Evolutionary conservation across 2,888 invertebrate genomes (phyloP).

Genomic region (Anoplius nigerrimus): DNA sequence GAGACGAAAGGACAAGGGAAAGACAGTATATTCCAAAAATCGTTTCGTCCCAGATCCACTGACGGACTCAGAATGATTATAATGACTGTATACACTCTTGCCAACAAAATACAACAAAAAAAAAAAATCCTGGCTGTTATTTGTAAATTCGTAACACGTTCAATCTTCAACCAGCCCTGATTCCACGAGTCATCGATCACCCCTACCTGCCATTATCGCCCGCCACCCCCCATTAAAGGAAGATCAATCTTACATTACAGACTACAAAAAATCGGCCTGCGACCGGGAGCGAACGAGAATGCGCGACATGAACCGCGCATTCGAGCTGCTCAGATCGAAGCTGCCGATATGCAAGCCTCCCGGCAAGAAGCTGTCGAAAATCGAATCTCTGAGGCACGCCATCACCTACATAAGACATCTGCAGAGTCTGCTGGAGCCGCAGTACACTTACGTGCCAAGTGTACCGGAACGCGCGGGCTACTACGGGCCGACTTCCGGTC

Average conservation of each 20-base stretch:
- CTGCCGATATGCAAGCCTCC: conserved; percentile 87
- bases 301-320: conserved; percentile 91
- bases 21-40: too few relatives aligned
- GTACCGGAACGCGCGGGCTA: conserved; percentile 59
- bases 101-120: too few relatives aligned
- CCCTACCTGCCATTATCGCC: too few relatives aligned
- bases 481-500: conserved; percentile 45
- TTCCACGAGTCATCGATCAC: too few relatives aligned
- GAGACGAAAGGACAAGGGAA: too few relatives aligned
- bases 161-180: too few relatives aligned
- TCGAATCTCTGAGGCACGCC: conserved; percentile 88
- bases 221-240: too few relatives aligned
- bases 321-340: conserved; percentile 85
- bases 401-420: conserved; percentile 86
- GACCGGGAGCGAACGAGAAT: conserved; percentile 89
- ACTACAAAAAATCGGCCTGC: conserved; percentile 90
- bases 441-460: conserved; percentile 59
- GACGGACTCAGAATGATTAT: too few relatives aligned
- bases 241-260: conserved; percentile 70
- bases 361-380: conserved; percentile 91
- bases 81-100: too few relatives aligned
- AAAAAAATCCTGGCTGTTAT: too few relatives aligned
- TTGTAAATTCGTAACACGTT: too few relatives aligned
- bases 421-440: conserved; percentile 78
- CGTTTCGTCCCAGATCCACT: too few relatives aligned